Evolutionary conservation across 2,888 invertebrate genomes (phyloP), one percentile per base, ranked within the genome.

Genomic region (Sphaerophoria taeniata): DNA sequence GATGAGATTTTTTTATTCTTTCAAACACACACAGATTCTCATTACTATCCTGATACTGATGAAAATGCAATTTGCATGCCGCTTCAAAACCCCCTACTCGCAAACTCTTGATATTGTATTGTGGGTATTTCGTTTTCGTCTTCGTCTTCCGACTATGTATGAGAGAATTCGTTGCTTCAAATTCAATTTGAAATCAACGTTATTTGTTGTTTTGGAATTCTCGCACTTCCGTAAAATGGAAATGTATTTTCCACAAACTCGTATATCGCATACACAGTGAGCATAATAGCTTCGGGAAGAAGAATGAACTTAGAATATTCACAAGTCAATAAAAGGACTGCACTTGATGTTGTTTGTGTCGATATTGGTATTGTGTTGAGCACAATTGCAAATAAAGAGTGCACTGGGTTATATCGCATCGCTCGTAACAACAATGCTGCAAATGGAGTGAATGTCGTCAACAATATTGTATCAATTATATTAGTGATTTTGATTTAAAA

Each of bases 131-230:
- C 55, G 24, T n/a, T 4, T 63, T n/a, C 24, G 63, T 24, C 24
- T 24, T 24, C 24, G 24, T 24, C 24, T 24, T 24, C 24, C 24
- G 24, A 2, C 24, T 24, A 24, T 16, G 65, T 53, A 33, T 69
- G 45, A 24, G 79, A 58, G 63, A 60, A 71, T 78, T 65, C 55
- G 14, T 74, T 60, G 61, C 6, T 53, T 71, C 61, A 67, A 84
- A 84, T 84, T 84, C 80, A 80, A 84, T 84, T 76, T 56, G 39
- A 75, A 84, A 80, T 84, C 84, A 84, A 45, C 71, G 67, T 80
- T 67, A 67, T 67, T 79, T 80, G 79, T 79, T 84, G 72, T 74
- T 78, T 74, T 67, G 74, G 71, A 84, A 79, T 74, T 60, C 74
- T 75, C 67, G 74, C 63, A 78, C 78, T 83, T 78, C 73, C 74